These are phyloP conservation scores for Anoplopoma fimbria DNA, from an alignment of 2,113 vertebrate genomes.

Conservation along the genomic window DNA sequence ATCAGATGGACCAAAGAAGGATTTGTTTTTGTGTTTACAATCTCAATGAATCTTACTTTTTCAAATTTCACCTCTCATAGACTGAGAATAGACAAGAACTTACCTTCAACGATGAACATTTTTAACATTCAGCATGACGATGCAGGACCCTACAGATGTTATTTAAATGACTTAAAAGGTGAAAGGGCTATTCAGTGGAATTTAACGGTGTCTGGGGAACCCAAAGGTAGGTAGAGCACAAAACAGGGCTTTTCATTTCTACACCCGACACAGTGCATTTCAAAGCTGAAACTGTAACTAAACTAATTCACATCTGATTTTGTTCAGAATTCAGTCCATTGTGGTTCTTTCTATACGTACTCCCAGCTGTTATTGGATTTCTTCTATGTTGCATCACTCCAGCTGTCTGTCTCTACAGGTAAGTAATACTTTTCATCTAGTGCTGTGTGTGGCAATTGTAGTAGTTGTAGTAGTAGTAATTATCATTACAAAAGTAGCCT, in stretches of 20 bases:
- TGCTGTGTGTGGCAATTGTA: background rate
- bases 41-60: fast-evolving
- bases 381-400: conserved; percentile 13
- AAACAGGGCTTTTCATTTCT: background rate
- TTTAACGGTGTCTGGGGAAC: conserved; percentile 29
- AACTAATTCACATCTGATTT: background rate
- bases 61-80: conserved; percentile 42
- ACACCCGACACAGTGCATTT: too few species aligned
- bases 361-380: background rate
- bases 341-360: background rate
- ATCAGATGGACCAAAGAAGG: conserved; percentile 19
- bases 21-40: fast-evolving
- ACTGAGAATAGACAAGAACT: background rate
- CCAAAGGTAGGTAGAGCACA: conserved; percentile 32
- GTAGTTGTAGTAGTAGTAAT: background rate
- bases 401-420: conserved; percentile 46
- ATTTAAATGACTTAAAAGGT: fast-evolving
- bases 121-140: conserved; percentile 32
- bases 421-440: conserved; percentile 13
- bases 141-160: conserved; percentile 48
- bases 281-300: background rate
- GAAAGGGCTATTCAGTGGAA: fast-evolving
- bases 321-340: background rate
- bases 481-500: background rate
- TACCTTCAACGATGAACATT: conserved; percentile 5